Conservation (phyloP, 2,113 vertebrate species). For the Dipodomys stephensi region DNA sequence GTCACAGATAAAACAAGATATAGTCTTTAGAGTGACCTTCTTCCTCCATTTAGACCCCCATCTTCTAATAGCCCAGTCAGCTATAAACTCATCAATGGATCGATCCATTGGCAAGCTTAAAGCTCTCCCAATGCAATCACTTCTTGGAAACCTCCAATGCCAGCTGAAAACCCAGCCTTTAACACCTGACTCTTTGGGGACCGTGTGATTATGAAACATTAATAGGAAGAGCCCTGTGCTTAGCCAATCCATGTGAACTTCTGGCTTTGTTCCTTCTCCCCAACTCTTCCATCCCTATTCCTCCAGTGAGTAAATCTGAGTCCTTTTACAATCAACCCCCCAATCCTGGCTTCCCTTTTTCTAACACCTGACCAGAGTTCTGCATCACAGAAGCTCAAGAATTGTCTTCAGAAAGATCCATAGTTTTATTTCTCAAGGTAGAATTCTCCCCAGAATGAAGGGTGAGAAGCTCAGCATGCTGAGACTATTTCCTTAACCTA, state of each 20-base stretch:
- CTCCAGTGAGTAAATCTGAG: neutral
- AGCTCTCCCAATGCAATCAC: neutral
- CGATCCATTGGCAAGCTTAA: neutral
- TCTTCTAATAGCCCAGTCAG: neutral
- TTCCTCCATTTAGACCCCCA: neutral
- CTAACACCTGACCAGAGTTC: neutral
- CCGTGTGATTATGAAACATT: neutral
- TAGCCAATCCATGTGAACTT: neutral
- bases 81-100: neutral
- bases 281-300: neutral
- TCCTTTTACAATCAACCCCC: neutral
- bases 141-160: neutral
- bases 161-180: neutral
- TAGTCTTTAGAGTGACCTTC: neutral
- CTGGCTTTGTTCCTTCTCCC: neutral
- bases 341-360: neutral
- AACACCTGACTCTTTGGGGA: too few species aligned
- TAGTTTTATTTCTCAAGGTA: neutral
- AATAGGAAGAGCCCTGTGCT: neutral
- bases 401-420: neutral
- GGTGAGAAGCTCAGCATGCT: neutral
- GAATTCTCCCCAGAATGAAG: neutral
- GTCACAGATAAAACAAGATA: neutral
- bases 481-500: neutral
- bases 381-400: neutral